Base-by-base conservation (phyloP, 2,888 invertebrate genomes). In the Tridacna gigas region DNA sequence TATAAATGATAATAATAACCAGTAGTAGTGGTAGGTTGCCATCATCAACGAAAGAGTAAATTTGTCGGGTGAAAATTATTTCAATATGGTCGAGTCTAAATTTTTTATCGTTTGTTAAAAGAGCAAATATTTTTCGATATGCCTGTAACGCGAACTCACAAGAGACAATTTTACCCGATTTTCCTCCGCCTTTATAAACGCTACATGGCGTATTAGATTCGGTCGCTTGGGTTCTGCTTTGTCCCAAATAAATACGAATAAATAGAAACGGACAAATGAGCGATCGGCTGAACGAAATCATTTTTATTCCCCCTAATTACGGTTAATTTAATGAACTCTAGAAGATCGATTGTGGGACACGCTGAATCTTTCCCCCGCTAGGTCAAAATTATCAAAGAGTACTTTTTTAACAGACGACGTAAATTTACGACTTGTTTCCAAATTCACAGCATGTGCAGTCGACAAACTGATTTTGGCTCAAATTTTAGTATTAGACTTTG, bases 241-340 rank as follows among this genome's bases (percentile, higher is more conserved):
- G 79, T 86, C 80, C 74, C 69, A 71, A 37, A 69, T 73, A 75
- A 76, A 71, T 75, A 79, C 37, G 45, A 77, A 37, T 77, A 83
- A 86, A 86, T 86, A 56, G 66, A 74, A 77, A 77, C 77, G 81
- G 86, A 86, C 86, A 86, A 79, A 82, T 66, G 81, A 79, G 79
- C 67, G 74, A 78, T 82, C 69, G 77, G 66, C 61, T 11, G 61
- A 28, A 45, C 65, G 79, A 79, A 73, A 80, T 79, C 77, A 74
- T 79, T 83, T 81, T 66, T 82, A 82, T 80, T 37, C 37, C 73
- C 77, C 74, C 81, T 86, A 86, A 86, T 86, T 83, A 79, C 69
- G 26, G 77, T 60, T 86, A 81, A 86, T 86, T 83, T 83, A 81
- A 83, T 83, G 82, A 81, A 60, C 83, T 56, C 66, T 69, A 20